Base-by-base conservation (phyloP, 2,797 vertebrate species). In the Anguilla pacifica region DNA sequence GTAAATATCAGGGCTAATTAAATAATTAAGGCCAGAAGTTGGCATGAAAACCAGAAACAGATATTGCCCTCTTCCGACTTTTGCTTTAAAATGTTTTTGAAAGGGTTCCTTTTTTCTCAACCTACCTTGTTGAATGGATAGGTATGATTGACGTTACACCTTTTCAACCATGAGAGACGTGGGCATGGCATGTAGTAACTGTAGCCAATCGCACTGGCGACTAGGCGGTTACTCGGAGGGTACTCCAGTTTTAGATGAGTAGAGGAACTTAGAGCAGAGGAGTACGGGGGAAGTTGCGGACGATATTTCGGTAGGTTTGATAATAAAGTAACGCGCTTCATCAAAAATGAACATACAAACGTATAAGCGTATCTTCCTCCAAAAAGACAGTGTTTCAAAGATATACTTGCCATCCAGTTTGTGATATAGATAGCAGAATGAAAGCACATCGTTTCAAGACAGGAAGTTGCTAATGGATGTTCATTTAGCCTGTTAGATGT, bases 341-440 rank as follows among this genome's bases (percentile, higher is more conserved):
- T 72, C 28, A 72, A 31, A 72, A 72, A 72, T 35, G 31, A 31
- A 11, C n/a, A 72, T 25, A 2, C 0, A 67, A 81, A 43, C 3
- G n/a, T 35, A 82, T 83, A 46, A n/a, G 15, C 51, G 7, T 53
- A 53, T 9, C 9, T 64, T 39, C 35, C 31, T 11, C 17, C n/a
- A 83, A 31, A 67, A 57, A 83, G 39, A 64, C 6, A 51, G 53
- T 39, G 6, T 6, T 31, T 46, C 28, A 15, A 28, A 17, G n/a
- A n/a, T 72, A 19, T 28, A n/a, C 22, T 31, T 49, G 59, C n/a
- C 46, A 61, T 67, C 28, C 49, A 51, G 91, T 94, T 61, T 85
- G 94, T 94, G 93, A 93, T 93, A 93, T 93, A 94, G 94, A 94
- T 92, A 92, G 94, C 93, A 94, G 95, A 96, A 97, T 96, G 96